Conservation (phyloP, 2,888 invertebrate species). For the Ophonus ardosiacus region DNA sequence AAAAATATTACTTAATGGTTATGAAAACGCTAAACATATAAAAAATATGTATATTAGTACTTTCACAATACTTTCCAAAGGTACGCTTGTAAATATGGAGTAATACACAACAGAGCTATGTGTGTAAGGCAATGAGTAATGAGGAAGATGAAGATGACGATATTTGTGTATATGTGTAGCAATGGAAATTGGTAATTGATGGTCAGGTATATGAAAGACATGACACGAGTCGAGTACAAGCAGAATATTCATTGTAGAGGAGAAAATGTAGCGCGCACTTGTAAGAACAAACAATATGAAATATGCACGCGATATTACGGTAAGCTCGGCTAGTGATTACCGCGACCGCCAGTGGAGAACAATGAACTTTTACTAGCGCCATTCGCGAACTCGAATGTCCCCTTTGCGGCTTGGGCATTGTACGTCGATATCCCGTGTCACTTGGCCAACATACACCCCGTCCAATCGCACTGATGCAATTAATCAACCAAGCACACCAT, state of each 20-base stretch:
- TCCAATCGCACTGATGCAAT: slow-evolving; percentile 47
- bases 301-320: slow-evolving; percentile 51
- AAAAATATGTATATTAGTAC: slow-evolving; percentile 10
- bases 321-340: slow-evolving; percentile 41
- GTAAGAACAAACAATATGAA: slow-evolving; percentile 35
- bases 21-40: slow-evolving; percentile 12
- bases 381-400: slow-evolving; percentile 77
- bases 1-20: slow-evolving; percentile 9
- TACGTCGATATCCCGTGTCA: slow-evolving; percentile 72
- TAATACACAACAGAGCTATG: background rate
- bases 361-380: slow-evolving; percentile 79
- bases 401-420: slow-evolving; percentile 74
- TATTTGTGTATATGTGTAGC: background rate
- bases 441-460: slow-evolving; percentile 62
- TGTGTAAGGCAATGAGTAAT: slow-evolving; percentile 16
- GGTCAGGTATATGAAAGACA: background rate
- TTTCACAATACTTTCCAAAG: slow-evolving; percentile 41
- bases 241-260: background rate
- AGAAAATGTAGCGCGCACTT: slow-evolving; percentile 16
- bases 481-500: slow-evolving; percentile 21
- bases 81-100: slow-evolving; percentile 4
- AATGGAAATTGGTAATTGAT: background rate
- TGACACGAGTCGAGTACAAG: background rate
- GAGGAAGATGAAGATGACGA: slow-evolving; percentile 18
- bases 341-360: slow-evolving; percentile 74